These are phyloP conservation scores for Schizopygopsis pylzovi DNA, from an alignment of 2,797 vertebrate species.

Conservation along the genomic window DNA sequence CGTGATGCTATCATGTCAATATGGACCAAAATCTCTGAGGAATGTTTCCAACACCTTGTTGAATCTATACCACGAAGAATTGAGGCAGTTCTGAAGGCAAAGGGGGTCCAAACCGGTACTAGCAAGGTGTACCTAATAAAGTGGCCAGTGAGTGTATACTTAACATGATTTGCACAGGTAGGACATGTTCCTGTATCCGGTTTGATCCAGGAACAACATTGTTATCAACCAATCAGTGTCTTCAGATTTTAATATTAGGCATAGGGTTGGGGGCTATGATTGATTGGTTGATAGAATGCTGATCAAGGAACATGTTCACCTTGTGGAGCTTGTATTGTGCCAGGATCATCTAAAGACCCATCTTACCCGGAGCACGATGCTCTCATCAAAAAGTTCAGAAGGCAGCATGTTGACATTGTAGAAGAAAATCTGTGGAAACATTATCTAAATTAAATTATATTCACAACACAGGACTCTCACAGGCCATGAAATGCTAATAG, in stretches of 20 bases:
- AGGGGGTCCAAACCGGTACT: no score
- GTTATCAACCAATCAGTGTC: neutral
- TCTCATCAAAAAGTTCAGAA: slow-evolving; percentile 90
- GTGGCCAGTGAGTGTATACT: neutral
- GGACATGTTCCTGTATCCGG: neutral
- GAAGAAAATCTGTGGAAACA: slow-evolving; percentile 87
- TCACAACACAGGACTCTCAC: neutral
- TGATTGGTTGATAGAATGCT: neutral
- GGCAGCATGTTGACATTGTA: slow-evolving; percentile 94
- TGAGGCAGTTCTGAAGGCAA: no score
- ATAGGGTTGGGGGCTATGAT: neutral
- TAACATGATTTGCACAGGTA: neutral
- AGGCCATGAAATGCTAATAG: neutral
- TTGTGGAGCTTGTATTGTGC: neutral
- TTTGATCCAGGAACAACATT: neutral
- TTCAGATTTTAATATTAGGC: neutral
- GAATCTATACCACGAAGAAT: no score
- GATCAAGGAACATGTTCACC: neutral
- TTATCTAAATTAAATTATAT: slow-evolving; percentile 6
- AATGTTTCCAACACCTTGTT: no score
- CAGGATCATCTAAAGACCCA: neutral
- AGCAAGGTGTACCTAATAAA: no score
- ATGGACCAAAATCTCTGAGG: no score
- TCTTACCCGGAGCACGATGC: slow-evolving; percentile 86
- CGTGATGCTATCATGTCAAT: no score